Evolutionary conservation across 2,797 vertebrate species (phyloP).

Genomic region (Coregonus sp.): DNA sequence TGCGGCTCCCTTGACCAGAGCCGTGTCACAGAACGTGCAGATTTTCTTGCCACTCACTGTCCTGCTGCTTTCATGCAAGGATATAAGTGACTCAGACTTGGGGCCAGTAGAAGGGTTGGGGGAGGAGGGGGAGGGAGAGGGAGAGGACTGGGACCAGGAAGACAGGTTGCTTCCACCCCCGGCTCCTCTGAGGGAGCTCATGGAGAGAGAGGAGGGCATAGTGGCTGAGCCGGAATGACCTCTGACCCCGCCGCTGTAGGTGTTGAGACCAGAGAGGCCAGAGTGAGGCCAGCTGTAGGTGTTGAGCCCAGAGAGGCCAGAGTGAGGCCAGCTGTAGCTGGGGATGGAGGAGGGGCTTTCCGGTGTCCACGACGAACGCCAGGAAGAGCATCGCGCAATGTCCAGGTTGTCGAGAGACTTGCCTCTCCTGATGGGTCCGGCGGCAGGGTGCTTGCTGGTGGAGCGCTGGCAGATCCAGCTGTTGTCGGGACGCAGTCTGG

Average conservation of each 20-base stretch:
- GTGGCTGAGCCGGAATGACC: slow-evolving; percentile 73
- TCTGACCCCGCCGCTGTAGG: slow-evolving; percentile 35
- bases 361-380: slow-evolving; percentile 78
- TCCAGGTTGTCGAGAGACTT: slow-evolving; percentile 95
- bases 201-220: slow-evolving; percentile 69
- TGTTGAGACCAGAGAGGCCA: slow-evolving; percentile 56
- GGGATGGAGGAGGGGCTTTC: slow-evolving; percentile 68
- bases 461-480: slow-evolving; percentile 95
- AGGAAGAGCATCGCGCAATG: slow-evolving; percentile 66
- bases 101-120: slow-evolving; percentile 59
- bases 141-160: slow-evolving; percentile 54
- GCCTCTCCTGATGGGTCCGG: slow-evolving; percentile 87
- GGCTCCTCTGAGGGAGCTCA: slow-evolving; percentile 67
- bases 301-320: slow-evolving; percentile 63
- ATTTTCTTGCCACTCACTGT: slow-evolving; percentile 99
- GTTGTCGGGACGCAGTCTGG: slow-evolving; percentile 83
- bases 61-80: slow-evolving; percentile 77
- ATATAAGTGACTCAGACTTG: slow-evolving; percentile 37
- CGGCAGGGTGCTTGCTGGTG: slow-evolving; percentile 74
- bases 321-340: slow-evolving; percentile 76
- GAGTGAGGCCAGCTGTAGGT: slow-evolving; percentile 74
- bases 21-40: slow-evolving; percentile 91
- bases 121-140: slow-evolving; percentile 42
- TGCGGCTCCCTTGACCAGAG: slow-evolving; percentile 98
- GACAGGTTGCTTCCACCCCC: slow-evolving; percentile 54